Conservation (phyloP, 2,888 invertebrate species). For the Catonia carolina region DNA sequence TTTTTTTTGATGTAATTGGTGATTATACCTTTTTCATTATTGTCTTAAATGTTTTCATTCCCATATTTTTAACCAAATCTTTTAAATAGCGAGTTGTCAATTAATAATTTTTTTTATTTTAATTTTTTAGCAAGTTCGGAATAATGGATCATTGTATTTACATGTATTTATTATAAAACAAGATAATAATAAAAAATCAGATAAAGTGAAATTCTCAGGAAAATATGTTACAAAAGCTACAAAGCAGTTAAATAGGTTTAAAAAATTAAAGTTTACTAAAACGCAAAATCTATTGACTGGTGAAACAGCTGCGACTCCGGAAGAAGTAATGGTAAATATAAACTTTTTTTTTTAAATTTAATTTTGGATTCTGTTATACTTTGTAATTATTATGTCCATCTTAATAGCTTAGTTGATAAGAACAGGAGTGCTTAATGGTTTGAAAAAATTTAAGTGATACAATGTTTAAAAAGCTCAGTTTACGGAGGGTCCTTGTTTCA, state of each 20-base stretch:
- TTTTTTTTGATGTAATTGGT: no score
- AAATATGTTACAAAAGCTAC: slow-evolving; percentile 64
- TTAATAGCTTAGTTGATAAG: no score
- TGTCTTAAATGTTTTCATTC: no score
- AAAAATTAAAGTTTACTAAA: slow-evolving; percentile 76
- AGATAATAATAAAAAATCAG: slow-evolving; percentile 71
- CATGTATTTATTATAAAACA: slow-evolving; percentile 81
- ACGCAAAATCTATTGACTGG: slow-evolving; percentile 95
- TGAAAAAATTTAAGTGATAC: neutral
- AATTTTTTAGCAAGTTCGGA: slow-evolving; percentile 54
- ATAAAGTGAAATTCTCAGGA: slow-evolving; percentile 58
- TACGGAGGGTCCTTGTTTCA: no score
- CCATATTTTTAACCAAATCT: no score
- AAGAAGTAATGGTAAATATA: slow-evolving; percentile 51
- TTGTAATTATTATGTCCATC: slow-evolving; percentile 1
- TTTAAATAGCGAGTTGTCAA: no score
- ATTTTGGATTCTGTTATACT: slow-evolving; percentile 23
- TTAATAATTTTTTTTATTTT: no score
- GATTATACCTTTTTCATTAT: no score
- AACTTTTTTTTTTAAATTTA: slow-evolving; percentile 40
- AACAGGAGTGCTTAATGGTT: no score
- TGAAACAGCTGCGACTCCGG: slow-evolving; percentile 67
- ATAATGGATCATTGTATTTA: slow-evolving; percentile 90
- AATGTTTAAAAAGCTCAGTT: slow-evolving; percentile 16
- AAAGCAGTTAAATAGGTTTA: slow-evolving; percentile 84